A percentile compares a stretch with the other conserved stretches of the same genome.
These are phyloP conservation scores for Pocillopora damicornis DNA, from an alignment of 64 coral and sea anemone genomes.

Conservation along the genomic window DNA sequence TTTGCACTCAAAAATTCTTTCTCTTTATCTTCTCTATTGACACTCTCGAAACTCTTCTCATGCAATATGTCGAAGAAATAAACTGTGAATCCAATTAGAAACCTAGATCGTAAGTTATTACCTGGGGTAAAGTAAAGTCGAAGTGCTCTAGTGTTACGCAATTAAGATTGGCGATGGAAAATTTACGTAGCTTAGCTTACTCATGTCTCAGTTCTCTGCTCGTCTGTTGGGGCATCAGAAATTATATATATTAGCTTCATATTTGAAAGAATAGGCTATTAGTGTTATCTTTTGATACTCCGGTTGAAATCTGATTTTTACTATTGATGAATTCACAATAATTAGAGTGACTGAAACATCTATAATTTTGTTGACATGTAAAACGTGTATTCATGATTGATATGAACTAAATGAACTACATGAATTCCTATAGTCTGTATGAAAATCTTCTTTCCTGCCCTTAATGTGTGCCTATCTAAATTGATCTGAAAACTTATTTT, in stretches of 20 bases:
- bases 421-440: too few species aligned
- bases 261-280: not conserved
- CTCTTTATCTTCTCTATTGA: not conserved
- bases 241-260: not conserved
- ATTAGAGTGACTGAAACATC: not conserved
- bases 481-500: too few species aligned
- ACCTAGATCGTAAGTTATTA: not conserved
- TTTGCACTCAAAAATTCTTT: not conserved
- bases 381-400: too few species aligned
- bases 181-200: too few species aligned
- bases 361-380: not conserved
- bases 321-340: not conserved
- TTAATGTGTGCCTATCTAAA: too few species aligned
- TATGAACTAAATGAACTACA: too few species aligned
- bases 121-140: not conserved
- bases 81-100: not conserved
- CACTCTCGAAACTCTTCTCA: not conserved
- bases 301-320: not conserved
- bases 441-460: too few species aligned
- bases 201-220: not conserved
- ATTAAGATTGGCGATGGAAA: not conserved
- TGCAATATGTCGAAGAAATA: not conserved
- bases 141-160: not conserved
- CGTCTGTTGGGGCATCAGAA: not conserved
- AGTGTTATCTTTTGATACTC: not conserved